A percentile compares a stretch with the other conserved stretches of the same genome.
phyloP scores from a whole-genome alignment of 2,888 invertebrate species.

The Belgica antarctica region DNA sequence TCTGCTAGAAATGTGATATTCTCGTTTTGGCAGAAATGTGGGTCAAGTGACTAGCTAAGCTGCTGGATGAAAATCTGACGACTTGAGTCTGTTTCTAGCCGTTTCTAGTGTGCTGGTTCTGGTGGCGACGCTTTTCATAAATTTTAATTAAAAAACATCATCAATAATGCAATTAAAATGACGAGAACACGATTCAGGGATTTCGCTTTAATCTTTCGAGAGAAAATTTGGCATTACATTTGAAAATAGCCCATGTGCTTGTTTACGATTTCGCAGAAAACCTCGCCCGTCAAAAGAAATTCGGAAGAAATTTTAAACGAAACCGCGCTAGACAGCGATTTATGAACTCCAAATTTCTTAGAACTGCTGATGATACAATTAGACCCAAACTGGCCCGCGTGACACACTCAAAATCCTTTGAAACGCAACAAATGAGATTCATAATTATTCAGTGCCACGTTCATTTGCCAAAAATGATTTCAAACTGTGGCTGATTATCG shows the following conservation, averaged over 20 bases:
- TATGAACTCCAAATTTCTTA: background rate
- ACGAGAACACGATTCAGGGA: no score
- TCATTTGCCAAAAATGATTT: background rate
- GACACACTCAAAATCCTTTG: background rate
- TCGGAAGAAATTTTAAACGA: conserved; percentile 13
- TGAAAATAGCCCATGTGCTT: background rate
- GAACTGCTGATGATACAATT: background rate
- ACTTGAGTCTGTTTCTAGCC: no score
- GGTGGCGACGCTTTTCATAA: background rate
- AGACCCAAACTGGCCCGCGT: background rate
- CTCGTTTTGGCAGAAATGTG: no score
- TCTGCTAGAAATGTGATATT: no score
- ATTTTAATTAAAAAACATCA: no score
- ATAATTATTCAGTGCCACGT: background rate
- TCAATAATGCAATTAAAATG: no score
- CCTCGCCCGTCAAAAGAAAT: background rate
- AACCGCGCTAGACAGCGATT: background rate
- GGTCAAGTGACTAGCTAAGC: no score
- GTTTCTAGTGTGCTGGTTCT: background rate
- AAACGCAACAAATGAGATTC: conserved; percentile 1
- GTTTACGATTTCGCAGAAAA: background rate
- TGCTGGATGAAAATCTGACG: background rate
- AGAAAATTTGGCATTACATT: background rate
- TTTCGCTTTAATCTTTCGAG: background rate
- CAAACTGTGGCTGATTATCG: background rate